Base-by-base conservation (phyloP, 2,113 vertebrate genomes). In the Ramphastos sulfuratus region DNA sequence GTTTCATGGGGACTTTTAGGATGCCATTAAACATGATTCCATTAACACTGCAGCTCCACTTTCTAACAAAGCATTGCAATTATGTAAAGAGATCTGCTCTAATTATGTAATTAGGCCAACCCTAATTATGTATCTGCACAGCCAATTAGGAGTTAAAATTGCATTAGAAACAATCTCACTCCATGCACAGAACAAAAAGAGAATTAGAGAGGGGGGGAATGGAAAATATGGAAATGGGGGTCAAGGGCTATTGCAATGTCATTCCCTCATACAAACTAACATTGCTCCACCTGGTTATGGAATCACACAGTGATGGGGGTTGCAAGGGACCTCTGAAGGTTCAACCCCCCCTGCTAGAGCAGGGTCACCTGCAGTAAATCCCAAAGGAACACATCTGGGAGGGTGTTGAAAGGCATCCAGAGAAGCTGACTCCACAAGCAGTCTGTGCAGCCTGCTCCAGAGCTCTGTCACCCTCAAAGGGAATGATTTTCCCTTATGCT, bases 1-100 rank as follows among this genome's bases (percentile, higher is more conserved):
- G 8, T 89, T 92, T 94, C 25, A 13, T 87, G 48, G 12, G 7
- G 66, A 73, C 54, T 84, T 94, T 83, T 61, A 90, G 58, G 42
- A 82, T 60, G 48, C 56, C 72, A 92, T 82, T 69, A 94, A 85
- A 4, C n/a, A 77, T 80, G 63, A 83, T 71, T 92, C 72, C 83
- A 91, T 94, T 90, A 92, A 81, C 58, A 79, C 30, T 61, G 12
- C 33, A 87, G 64, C 65, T 76, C 79, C 15, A n/a, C 5, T 95
- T 91, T 83, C 48, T 87, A 93, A 92, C 85, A 91, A 95, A 71
- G 35, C 70, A 90, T 92, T 88, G 44, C 61, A 86, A 94, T 92
- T 95, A 92, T 89, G 76, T 86, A 93, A 96, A 94, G 89, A 82
- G 19, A 66, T 70, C 30, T 89, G 15, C 15, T 74, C 30, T 90